phyloP scores from a whole-genome alignment of 1,140 invertebrate species.

The Xylocopa sonorina region DNA sequence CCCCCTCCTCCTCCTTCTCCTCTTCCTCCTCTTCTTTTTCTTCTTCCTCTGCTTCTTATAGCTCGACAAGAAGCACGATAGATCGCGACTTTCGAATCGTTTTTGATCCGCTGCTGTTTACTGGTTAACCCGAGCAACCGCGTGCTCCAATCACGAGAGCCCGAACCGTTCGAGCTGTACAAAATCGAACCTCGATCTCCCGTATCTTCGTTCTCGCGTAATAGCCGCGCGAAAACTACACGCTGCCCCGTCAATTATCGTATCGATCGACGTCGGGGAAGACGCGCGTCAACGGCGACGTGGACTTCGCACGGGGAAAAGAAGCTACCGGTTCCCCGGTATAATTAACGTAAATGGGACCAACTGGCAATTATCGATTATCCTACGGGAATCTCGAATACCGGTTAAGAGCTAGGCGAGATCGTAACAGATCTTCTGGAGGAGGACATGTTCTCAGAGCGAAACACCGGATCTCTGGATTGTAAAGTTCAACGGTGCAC shows the following conservation, averaged over 20 bases:
- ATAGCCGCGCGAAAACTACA: neutral
- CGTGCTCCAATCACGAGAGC: constrained; percentile 74
- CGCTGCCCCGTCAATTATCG: too few species aligned
- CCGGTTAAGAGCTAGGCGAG: neutral
- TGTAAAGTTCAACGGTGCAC: constrained; percentile 38
- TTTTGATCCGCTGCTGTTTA: constrained; percentile 17
- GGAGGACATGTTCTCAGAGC: constrained; percentile 28
- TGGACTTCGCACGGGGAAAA: neutral
- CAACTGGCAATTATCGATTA: constrained; percentile 31
- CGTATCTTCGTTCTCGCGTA: neutral
- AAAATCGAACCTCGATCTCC: constrained; percentile 45
- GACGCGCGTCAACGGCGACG: neutral
- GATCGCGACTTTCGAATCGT: constrained; percentile 48
- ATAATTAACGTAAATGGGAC: constrained; percentile 32
- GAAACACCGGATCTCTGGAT: constrained; percentile 55
- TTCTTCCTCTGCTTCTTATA: constrained; percentile 51
- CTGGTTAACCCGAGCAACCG: constrained; percentile 49
- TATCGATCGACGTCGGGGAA: neutral
- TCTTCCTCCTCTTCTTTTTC: constrained; percentile 28
- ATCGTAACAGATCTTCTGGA: constrained; percentile 30
- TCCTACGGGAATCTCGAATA: constrained; percentile 27
- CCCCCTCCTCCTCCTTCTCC: constrained; percentile 44
- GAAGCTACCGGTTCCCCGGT: too few species aligned
- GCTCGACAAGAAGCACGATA: constrained; percentile 59
- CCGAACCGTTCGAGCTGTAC: constrained; percentile 32